Evolutionary conservation across 2,888 invertebrate genomes (phyloP).

Genomic region (Eurois occulta): DNA sequence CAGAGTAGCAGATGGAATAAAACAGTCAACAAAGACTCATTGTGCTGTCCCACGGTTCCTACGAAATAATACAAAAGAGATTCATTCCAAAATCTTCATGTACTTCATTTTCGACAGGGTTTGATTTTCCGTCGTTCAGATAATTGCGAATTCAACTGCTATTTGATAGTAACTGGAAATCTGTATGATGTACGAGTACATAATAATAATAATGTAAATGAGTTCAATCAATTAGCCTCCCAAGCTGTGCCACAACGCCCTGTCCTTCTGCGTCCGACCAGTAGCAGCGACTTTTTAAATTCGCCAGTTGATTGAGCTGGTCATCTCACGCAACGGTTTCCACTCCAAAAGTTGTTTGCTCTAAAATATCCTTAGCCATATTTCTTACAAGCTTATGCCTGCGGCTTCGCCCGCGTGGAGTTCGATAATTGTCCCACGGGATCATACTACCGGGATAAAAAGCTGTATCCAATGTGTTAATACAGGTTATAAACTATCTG

Average conservation of each 20-base stretch:
- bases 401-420: too few relatives aligned
- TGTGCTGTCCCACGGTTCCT: conserved; percentile 17
- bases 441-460: too few relatives aligned
- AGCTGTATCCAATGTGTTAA: too few relatives aligned
- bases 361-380: not conserved
- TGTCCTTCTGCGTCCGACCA: not conserved
- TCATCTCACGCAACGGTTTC: not conserved
- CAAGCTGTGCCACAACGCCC: not conserved
- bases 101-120: conserved; percentile 12
- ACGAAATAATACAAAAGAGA: conserved; percentile 33
- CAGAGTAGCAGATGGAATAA: conserved; percentile 22
- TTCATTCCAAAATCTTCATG: conserved; percentile 24
- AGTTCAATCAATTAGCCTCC: not conserved
- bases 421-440: too few relatives aligned
- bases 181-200: not conserved
- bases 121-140: conserved; percentile 12
- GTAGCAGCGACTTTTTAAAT: not conserved
- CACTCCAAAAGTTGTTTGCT: not conserved
- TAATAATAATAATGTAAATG: too few relatives aligned
- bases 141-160: not conserved
- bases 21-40: conserved; percentile 31
- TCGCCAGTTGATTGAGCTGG: not conserved
- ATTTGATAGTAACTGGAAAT: not conserved
- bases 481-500: too few relatives aligned
- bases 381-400: too few relatives aligned